Base-by-base conservation (phyloP, 1,140 invertebrate genomes). In the Trichonephila clavata region DNA sequence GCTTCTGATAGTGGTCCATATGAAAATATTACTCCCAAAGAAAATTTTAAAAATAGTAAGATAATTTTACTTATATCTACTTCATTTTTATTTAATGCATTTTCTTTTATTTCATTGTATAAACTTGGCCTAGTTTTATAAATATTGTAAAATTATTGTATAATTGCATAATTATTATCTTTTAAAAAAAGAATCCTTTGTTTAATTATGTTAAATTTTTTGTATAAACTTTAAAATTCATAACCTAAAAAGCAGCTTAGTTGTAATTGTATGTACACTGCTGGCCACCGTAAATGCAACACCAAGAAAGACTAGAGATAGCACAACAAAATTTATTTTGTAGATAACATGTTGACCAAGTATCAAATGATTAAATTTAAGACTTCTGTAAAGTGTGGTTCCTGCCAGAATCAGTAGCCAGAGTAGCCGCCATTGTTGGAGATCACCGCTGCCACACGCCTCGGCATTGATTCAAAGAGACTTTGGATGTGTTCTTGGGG, bases 41-140 rank as follows among this genome's bases (percentile, higher is more conserved):
- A n/a, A 43, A 68, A 32, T 32, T 39, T 61, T 81, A 81, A 63
- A 32, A 84, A 84, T 13, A 92, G 80, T 84, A 92, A 84, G 61
- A 57, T 81, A 50, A 24, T 65, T 32, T 18, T 84, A 20, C 18
- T 16, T 59, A 6, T 83, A 59, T 27, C 57, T n/a, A 32, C 14
- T 14, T 83, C 43, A 50, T 43, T 43, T 61, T 61, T 21, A 61
- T 20, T 61, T 18, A 21, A 20, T 61, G 43, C 6, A 16, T 16
- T 61, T 63, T 6, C 6, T 63, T 63, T 13, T 20, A 63, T 6
- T 20, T 63, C 21, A 63, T 13, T 50, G 50, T 50, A 50, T 7
- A 10, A 50, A 50, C 50, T 50, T 13, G 50, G 10, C 10, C 50
- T 50, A 5, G 7, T 50, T 50, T 50, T 50, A 3, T 63, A 18